Evolutionary conservation across 2,797 vertebrate genomes (phyloP).

Genomic region (Bovichtus diacanthus): DNA sequence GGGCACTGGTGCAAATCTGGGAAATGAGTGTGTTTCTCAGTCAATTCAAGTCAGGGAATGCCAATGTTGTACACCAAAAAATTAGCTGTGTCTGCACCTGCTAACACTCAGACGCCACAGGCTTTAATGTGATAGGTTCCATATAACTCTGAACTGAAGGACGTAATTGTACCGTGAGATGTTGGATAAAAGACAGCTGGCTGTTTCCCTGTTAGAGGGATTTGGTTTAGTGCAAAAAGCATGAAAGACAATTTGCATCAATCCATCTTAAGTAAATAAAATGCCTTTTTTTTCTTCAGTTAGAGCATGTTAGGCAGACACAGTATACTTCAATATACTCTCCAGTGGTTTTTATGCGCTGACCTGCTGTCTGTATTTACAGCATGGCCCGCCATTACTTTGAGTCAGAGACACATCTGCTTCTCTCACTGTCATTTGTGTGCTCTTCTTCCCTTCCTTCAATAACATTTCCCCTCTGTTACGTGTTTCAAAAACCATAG

Average conservation of each 20-base stretch:
- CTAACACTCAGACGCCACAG: constrained; percentile 1
- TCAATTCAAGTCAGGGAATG: constrained; percentile 22
- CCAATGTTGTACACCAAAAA: constrained; percentile 9
- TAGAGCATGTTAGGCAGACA: not conserved
- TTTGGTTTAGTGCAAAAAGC: constrained; percentile 30
- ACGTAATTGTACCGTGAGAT: constrained; percentile 13
- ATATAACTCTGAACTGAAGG: constrained; percentile 2
- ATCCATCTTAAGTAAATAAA: constrained; percentile 17
- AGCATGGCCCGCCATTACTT: not conserved
- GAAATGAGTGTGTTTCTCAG: constrained; percentile 4
- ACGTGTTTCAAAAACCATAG: constrained; percentile 1
- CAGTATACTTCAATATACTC: not conserved
- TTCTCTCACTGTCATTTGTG: not conserved
- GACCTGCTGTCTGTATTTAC: constrained; percentile 15
- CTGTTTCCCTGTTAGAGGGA: not conserved
- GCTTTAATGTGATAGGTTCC: constrained; percentile 13
- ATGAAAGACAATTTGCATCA: not conserved
- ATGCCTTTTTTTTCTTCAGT: constrained; percentile 6
- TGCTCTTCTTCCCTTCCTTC: not conserved
- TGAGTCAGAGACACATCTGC: constrained; percentile 11
- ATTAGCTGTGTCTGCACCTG: constrained; percentile 16
- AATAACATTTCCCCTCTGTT: not conserved
- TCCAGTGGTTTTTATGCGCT: constrained; percentile 13
- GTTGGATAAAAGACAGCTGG: constrained; percentile 35
- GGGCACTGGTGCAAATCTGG: constrained; percentile 10